Conservation (phyloP, 2,113 vertebrate species). For the Urocolius indicus region DNA sequence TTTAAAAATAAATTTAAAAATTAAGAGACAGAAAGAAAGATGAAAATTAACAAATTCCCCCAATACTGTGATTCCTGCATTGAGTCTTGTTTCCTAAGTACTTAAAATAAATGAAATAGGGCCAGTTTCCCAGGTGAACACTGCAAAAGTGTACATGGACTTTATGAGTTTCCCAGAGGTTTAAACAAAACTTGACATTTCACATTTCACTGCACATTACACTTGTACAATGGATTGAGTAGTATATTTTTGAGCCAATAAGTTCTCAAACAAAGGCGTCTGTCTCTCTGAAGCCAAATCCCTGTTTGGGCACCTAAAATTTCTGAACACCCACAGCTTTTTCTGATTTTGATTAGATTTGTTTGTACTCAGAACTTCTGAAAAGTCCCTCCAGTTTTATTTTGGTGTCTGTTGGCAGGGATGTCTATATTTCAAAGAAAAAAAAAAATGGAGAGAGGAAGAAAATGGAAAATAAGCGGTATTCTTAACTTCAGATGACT, state of each 20-base stretch:
- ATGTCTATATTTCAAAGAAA: constrained; percentile 15
- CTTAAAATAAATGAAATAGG: constrained; percentile 8
- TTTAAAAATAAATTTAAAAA: neutral
- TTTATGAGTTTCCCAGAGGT: constrained; percentile 58
- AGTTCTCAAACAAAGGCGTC: constrained; percentile 23
- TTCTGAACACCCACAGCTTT: constrained; percentile 49
- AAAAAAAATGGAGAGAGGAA: neutral
- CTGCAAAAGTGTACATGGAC: neutral
- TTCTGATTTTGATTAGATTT: constrained; percentile 58
- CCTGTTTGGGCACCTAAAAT: constrained; percentile 48
- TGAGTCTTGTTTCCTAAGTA: constrained; percentile 17
- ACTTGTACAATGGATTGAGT: constrained; percentile 15
- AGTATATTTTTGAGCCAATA: constrained; percentile 26
- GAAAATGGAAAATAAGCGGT: constrained; percentile 47
- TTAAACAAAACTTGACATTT: constrained; percentile 53
- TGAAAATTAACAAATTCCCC: neutral
- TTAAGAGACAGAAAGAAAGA: neutral
- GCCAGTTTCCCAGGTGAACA: constrained; percentile 29
- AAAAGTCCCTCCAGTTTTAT: constrained; percentile 34
- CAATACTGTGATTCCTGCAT: neutral
- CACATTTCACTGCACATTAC: constrained; percentile 44
- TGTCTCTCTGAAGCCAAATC: constrained; percentile 30
- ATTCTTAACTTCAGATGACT: constrained; percentile 21
- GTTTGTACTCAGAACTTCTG: constrained; percentile 29
- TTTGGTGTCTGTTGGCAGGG: constrained; percentile 44